A percentile compares a stretch with the other conserved stretches of the same genome.
phyloP scores from a whole-genome alignment of 1,140 invertebrate species.

The Matsumurasca onukii region DNA sequence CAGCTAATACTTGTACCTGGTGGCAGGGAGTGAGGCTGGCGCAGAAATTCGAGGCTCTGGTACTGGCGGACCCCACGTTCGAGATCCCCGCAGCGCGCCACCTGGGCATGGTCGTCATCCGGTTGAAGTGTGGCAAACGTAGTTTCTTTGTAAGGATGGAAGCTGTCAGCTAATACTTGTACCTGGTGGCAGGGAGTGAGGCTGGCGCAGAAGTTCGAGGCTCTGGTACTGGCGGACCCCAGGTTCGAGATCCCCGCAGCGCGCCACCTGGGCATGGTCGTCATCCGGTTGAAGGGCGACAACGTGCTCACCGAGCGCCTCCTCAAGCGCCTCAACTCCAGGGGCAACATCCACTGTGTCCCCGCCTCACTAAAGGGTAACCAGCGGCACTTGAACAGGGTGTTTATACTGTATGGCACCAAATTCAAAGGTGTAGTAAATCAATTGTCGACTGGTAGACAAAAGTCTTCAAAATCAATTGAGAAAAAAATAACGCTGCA shows the following conservation, averaged over 20 bases:
- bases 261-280: slow-evolving; percentile 89
- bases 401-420: not conserved
- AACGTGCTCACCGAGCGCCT: slow-evolving; percentile 84
- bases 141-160: too few species aligned
- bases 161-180: too few species aligned
- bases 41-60: slow-evolving; percentile 84
- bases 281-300: slow-evolving; percentile 84
- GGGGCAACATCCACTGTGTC: slow-evolving; percentile 87
- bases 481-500: too few species aligned
- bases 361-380: slow-evolving; percentile 80
- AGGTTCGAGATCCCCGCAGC: slow-evolving; percentile 89
- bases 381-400: not conserved
- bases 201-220: slow-evolving; percentile 89
- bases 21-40: slow-evolving; percentile 80
- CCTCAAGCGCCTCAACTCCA: slow-evolving; percentile 82
- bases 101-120: slow-evolving; percentile 92
- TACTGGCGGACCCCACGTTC: slow-evolving; percentile 79
- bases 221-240: slow-evolving; percentile 72
- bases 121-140: slow-evolving; percentile 81
- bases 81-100: slow-evolving; percentile 87
- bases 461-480: too few species aligned
- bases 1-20: too few species aligned
- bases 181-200: slow-evolving; percentile 73
- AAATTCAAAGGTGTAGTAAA: too few species aligned
- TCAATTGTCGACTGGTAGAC: too few species aligned